Conservation (phyloP, 2,113 vertebrate genomes). For the Willisornis vidua region DNA sequence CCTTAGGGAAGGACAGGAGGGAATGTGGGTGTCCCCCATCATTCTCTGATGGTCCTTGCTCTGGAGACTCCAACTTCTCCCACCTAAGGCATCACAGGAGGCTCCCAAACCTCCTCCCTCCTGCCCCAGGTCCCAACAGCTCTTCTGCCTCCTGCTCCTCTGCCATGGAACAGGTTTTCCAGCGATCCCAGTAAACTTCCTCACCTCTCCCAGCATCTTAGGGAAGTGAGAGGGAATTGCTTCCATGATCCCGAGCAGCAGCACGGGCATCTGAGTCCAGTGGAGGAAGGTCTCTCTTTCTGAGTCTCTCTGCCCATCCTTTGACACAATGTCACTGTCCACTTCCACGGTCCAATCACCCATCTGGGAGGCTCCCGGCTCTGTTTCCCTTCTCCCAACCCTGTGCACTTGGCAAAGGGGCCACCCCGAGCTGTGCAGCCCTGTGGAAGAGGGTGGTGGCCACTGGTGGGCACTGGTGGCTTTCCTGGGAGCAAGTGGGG, state of each 20-base stretch:
- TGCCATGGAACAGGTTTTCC: neutral
- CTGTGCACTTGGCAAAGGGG: fast-evolving
- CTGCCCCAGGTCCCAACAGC: neutral
- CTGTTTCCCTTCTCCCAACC: neutral
- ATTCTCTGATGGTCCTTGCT: neutral
- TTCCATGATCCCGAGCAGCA: neutral
- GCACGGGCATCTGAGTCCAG: fast-evolving
- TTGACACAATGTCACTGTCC: fast-evolving
- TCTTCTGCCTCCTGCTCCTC: fast-evolving
- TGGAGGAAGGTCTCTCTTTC: neutral
- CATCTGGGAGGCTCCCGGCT: fast-evolving
- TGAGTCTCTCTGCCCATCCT: neutral
- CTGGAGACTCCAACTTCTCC: neutral
- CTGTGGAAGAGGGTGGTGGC: neutral
- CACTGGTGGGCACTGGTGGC: neutral
- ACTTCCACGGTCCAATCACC: neutral
- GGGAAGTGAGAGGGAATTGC: fast-evolving
- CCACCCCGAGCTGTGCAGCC: fast-evolving
- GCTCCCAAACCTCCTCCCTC: neutral
- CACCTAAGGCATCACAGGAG: fast-evolving
- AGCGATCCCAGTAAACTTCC: neutral
- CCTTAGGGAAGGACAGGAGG: neutral
- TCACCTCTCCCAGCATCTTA: neutral
- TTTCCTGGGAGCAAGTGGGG: neutral
- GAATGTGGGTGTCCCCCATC: neutral